Base-by-base conservation (phyloP, 2,797 vertebrate species). In the Clarias pachynema region DNA sequence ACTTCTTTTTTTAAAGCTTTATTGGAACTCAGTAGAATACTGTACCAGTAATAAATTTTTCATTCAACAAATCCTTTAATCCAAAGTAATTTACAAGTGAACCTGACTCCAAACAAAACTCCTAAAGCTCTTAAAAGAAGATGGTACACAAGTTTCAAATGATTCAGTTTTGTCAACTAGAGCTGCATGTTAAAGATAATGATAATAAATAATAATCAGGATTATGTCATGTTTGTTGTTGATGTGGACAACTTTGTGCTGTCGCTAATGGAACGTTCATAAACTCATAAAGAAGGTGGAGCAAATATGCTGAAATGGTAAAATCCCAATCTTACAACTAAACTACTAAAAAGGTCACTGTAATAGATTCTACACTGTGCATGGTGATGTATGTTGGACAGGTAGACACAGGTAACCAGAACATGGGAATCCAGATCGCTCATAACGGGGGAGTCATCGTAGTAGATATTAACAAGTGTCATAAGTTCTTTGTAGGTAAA, bases 1-100 rank as follows among this genome's bases (percentile, higher is more conserved):
- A 59, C 59, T 60, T 59, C 74, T 77, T 77, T 44, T 77, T 15
- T 57, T 20, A 77, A 59, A 31, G 29, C 73, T 77, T 57, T 31
- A 24, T 20, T 29, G 44, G 72, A 15, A 53, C 49, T 18, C 74
- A 31, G 16, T 75, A 57, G 16, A 31, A 37, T 37, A n/a, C n/a
- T n/a, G n/a, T n/a, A 16, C 16, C 49, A 5, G 14, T 60, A 37
- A 57, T 24, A 34, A 31, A 56, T 78, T 60, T 78, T 75, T 62
- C 20, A 7, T 78, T 40, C 57, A 2, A 34, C 12, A 79, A 62
- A 79, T 37, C 37, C 57, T 78, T 78, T 60, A 78, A 78, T 77
- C 75, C 57, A 78, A 37, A 37, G 56, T 78, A 22, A 78, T 15
- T 60, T 60, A 78, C 31, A 31, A 34, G 20, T 24, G 10, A 77